A percentile compares a stretch with the other conserved stretches of the same genome.
phyloP scores from a whole-genome alignment of 2,113 vertebrate species.

The Mirounga angustirostris region DNA sequence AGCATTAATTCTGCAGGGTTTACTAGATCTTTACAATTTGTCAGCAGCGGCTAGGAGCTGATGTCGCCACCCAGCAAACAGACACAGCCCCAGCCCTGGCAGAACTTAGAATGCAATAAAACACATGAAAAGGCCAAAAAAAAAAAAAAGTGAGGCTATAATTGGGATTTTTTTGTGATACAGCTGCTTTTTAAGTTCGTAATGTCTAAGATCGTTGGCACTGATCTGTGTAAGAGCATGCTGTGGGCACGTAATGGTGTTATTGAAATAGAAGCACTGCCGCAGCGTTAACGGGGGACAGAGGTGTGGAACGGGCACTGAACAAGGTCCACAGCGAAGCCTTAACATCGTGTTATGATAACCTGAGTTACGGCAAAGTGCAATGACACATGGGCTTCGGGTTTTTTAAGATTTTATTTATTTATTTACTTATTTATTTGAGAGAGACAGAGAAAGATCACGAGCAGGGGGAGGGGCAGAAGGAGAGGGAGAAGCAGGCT shows the following conservation, averaged over 20 bases:
- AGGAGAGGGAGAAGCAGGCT: background rate
- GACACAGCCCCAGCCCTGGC: fast-evolving
- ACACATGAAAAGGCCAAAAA: background rate
- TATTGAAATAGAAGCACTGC: background rate
- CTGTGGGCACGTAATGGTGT: fast-evolving
- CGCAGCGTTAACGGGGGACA: too few species aligned
- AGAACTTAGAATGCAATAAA: background rate
- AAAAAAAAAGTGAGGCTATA: too few species aligned
- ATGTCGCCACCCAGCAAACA: fast-evolving
- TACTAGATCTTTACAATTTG: fast-evolving
- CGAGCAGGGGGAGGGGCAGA: background rate
- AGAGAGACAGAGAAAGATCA: background rate
- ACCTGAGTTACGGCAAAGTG: background rate
- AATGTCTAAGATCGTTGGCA: background rate
- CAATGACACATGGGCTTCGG: background rate
- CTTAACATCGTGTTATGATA: background rate
- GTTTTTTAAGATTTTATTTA: background rate
- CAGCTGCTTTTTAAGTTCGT: background rate
- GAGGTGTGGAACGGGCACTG: background rate
- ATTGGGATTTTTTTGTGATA: background rate
- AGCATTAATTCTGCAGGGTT: fast-evolving
- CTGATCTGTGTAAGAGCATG: fast-evolving
- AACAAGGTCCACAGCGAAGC: background rate
- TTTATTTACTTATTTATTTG: background rate
- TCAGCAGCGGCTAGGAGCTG: background rate